phyloP scores from a whole-genome alignment of 2,113 vertebrate genomes.

The Copsychus sechellarum region DNA sequence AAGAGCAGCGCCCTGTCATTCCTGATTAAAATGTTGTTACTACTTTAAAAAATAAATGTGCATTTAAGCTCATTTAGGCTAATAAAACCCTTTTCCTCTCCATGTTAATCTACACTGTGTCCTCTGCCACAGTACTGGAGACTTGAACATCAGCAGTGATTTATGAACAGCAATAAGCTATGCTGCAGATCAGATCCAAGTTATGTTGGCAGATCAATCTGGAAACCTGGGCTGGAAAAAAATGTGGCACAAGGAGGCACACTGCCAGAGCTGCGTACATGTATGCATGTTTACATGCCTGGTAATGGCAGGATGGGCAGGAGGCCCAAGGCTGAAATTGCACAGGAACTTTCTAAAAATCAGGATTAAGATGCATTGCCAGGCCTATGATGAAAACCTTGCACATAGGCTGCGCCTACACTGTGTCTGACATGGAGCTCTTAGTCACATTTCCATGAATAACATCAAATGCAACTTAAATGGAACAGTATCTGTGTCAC shows the following conservation, averaged over 20 bases:
- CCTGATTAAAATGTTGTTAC: not conserved
- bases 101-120: fast-evolving
- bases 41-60: not conserved
- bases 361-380: not conserved
- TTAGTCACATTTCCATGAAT: not conserved
- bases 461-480: not conserved
- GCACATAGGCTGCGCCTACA: not conserved
- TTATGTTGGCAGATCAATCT: not conserved
- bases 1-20: not conserved
- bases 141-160: not conserved
- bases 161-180: not conserved
- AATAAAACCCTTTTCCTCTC: not conserved
- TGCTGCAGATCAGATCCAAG: not conserved
- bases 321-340: not conserved
- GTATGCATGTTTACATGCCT: not conserved
- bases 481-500: not conserved
- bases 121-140: not conserved
- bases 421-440: not conserved
- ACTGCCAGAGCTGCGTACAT: fast-evolving
- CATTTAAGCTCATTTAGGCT: not conserved
- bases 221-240: not conserved
- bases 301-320: not conserved
- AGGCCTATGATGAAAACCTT: not conserved
- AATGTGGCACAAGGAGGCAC: not conserved
- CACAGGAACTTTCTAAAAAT: not conserved